Conservation (phyloP, 1,140 invertebrate genomes). For the Bilobella aurantiaca region DNA sequence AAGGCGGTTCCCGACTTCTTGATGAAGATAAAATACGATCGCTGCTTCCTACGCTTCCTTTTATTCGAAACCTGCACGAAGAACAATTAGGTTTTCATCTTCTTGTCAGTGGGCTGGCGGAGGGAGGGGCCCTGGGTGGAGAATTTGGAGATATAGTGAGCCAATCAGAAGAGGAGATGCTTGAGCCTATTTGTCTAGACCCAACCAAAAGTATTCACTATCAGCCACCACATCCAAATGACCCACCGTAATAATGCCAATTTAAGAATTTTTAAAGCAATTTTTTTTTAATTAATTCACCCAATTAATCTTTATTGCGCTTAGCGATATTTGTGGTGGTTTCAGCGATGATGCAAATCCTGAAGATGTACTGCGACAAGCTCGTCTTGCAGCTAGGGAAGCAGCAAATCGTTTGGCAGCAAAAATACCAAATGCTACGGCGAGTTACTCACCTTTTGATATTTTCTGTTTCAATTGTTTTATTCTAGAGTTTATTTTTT, state of each 20-base stretch:
- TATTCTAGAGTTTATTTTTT: constrained; percentile 20
- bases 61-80: constrained; percentile 69
- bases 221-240: constrained; percentile 33
- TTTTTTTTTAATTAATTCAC: too few species aligned
- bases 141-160: constrained; percentile 43
- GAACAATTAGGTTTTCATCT: constrained; percentile 79
- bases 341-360: constrained; percentile 67
- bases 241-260: constrained; percentile 34
- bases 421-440: constrained; percentile 46
- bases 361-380: constrained; percentile 66
- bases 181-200: constrained; percentile 36
- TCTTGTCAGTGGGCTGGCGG: constrained; percentile 38
- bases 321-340: constrained; percentile 58
- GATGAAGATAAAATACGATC: constrained; percentile 70
- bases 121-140: too few species aligned
- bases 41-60: constrained; percentile 62
- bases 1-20: constrained; percentile 71
- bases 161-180: constrained; percentile 47
- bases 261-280: too few species aligned
- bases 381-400: constrained; percentile 52
- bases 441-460: constrained; percentile 20
- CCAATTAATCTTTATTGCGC: neutral
- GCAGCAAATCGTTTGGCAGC: constrained; percentile 54
- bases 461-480: neutral
- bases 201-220: constrained; percentile 32